Evolutionary conservation across 2,888 invertebrate species (phyloP).

Genomic region (Campoplex capitator): DNA sequence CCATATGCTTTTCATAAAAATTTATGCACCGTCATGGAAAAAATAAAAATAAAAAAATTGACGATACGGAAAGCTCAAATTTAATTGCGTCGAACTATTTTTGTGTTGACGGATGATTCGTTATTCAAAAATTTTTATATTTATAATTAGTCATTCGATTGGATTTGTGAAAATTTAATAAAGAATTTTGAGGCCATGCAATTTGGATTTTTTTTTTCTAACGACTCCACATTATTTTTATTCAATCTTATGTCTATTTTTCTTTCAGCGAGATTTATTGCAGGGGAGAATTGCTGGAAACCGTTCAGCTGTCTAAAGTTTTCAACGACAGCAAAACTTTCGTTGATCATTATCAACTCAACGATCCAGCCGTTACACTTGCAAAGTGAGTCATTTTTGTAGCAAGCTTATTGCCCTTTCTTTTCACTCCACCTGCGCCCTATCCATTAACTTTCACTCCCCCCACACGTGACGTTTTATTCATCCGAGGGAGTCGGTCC

Average conservation of each 20-base stretch:
- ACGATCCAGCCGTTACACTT: conserved; percentile 79
- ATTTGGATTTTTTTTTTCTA: background rate
- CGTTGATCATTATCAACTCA: conserved; percentile 80
- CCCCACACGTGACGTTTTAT: conserved; percentile 1
- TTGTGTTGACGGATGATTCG: background rate
- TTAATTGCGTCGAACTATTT: background rate
- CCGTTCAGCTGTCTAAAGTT: conserved; percentile 77
- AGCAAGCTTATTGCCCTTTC: conserved; percentile 12
- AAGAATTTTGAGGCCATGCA: background rate
- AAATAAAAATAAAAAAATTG: no score
- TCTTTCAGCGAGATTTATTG: conserved; percentile 80
- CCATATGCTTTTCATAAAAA: background rate
- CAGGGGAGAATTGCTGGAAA: conserved; percentile 78
- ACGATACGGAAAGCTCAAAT: background rate
- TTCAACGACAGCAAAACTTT: conserved; percentile 82
- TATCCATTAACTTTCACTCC: conserved; percentile 20
- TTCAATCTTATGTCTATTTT: background rate
- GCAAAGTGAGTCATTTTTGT: conserved; percentile 78
- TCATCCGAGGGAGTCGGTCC: background rate
- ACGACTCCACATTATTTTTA: background rate
- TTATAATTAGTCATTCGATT: background rate
- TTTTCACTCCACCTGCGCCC: background rate
- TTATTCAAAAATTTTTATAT: background rate
- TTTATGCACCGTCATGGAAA: background rate
- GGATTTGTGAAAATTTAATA: background rate